Conservation (phyloP, 2,888 invertebrate species). For the Caenorhabditis sulstoni region DNA sequence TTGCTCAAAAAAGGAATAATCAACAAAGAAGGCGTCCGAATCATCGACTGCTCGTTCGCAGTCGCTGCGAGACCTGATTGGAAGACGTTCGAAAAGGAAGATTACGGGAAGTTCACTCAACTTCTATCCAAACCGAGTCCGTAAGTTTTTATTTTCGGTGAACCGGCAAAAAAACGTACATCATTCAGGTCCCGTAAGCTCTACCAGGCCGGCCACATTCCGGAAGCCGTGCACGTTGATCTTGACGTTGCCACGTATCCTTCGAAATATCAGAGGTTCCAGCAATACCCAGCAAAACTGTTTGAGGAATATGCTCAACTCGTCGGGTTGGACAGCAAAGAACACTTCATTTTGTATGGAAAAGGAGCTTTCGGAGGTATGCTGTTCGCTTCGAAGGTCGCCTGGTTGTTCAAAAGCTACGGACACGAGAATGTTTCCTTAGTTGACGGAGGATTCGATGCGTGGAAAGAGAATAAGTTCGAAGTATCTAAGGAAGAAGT, state of each 20-base stretch:
- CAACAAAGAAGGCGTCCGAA: conserved; percentile 66
- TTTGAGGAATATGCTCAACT: conserved; percentile 74
- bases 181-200: conserved; percentile 60
- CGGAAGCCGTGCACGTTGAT: conserved; percentile 71
- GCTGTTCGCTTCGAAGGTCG: conserved; percentile 72
- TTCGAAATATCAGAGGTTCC: conserved; percentile 70
- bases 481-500: conserved; percentile 63
- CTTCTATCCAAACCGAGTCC: conserved; percentile 52
- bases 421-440: conserved; percentile 75
- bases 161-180: no score
- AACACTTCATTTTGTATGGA: conserved; percentile 74
- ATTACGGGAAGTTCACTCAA: conserved; percentile 71
- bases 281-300: conserved; percentile 70
- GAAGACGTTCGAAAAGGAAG: conserved; percentile 66
- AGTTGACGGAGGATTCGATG: conserved; percentile 74
- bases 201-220: conserved; percentile 71
- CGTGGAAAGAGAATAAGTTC: conserved; percentile 64
- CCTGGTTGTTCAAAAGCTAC: conserved; percentile 76
- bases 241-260: conserved; percentile 75
- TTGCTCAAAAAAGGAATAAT: conserved; percentile 62
- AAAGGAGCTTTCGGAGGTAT: conserved; percentile 76
- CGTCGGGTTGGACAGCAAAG: conserved; percentile 68
- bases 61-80: conserved; percentile 67
- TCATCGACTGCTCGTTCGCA: conserved; percentile 72
- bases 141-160: conserved; percentile 39